These are phyloP conservation scores for Monodelphis domestica DNA, from an alignment of 2,797 vertebrate species.

Conservation along the genomic window DNA sequence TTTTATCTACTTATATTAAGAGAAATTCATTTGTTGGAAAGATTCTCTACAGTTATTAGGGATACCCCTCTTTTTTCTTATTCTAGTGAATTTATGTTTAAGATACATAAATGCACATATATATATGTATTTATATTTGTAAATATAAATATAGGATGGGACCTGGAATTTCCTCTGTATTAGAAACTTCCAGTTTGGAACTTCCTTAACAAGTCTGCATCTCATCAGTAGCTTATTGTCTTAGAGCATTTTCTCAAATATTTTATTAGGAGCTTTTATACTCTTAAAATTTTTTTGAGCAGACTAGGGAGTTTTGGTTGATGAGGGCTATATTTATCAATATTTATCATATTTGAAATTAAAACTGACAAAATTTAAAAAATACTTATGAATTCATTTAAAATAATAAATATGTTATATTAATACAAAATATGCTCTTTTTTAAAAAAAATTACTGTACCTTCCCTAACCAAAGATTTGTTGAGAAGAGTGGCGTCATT, in stretches of 20 bases:
- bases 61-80: background rate
- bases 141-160: background rate
- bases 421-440: background rate
- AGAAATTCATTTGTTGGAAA: conserved; percentile 1
- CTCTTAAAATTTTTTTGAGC: background rate
- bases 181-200: background rate
- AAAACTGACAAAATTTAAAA: background rate
- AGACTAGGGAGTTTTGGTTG: background rate
- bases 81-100: background rate
- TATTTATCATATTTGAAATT: background rate
- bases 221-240: background rate
- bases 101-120: background rate
- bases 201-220: background rate
- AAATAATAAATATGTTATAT: background rate
- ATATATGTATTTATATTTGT: too few species aligned
- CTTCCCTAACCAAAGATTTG: background rate
- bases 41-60: background rate
- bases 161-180: background rate
- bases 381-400: background rate
- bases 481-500: background rate
- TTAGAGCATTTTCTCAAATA: background rate
- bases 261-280: background rate
- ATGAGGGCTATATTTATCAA: background rate
- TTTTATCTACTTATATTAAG: background rate
- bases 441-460: background rate